Conservation (phyloP, 2,888 invertebrate species). For the Pyrgus malvae region DNA sequence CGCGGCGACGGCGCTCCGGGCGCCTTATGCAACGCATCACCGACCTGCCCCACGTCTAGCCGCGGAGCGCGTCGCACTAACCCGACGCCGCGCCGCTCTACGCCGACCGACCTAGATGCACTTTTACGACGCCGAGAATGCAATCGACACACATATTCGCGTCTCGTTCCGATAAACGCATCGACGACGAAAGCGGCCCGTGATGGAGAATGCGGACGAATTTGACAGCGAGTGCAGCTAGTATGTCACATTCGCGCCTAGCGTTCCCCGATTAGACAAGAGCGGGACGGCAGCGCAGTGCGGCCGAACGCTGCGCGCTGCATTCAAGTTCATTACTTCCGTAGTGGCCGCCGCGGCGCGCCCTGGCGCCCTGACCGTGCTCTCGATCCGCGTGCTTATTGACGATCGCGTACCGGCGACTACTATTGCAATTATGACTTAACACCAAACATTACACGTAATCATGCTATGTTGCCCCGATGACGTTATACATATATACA, state of each 20-base stretch:
- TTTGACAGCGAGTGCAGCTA: conserved; percentile 78
- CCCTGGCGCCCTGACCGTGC: conserved; percentile 71
- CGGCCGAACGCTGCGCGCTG: conserved; percentile 54
- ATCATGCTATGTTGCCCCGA: background rate
- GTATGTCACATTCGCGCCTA: conserved; percentile 75
- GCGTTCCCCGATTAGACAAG: conserved; percentile 56
- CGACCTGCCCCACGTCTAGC: conserved; percentile 78
- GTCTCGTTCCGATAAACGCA: conserved; percentile 82
- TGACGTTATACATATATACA: background rate
- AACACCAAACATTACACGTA: background rate
- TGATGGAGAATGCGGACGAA: conserved; percentile 79
- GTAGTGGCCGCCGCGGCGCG: conserved; percentile 66
- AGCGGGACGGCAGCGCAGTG: conserved; percentile 68
- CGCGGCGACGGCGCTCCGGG: conserved; percentile 55
- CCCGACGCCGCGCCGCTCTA: conserved; percentile 60
- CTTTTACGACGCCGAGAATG: conserved; percentile 78
- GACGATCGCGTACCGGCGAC: conserved; percentile 38
- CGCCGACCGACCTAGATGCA: conserved; percentile 80
- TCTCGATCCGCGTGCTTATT: conserved; percentile 53
- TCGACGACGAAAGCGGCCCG: conserved; percentile 80
- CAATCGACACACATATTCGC: conserved; percentile 81
- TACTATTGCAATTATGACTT: conserved; percentile 8
- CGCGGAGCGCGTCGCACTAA: conserved; percentile 69
- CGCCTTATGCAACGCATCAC: conserved; percentile 70
- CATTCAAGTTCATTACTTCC: conserved; percentile 83